Evolutionary conservation across 2,113 vertebrate species (phyloP).

Genomic region (Neolamprologus caudopunctatus): DNA sequence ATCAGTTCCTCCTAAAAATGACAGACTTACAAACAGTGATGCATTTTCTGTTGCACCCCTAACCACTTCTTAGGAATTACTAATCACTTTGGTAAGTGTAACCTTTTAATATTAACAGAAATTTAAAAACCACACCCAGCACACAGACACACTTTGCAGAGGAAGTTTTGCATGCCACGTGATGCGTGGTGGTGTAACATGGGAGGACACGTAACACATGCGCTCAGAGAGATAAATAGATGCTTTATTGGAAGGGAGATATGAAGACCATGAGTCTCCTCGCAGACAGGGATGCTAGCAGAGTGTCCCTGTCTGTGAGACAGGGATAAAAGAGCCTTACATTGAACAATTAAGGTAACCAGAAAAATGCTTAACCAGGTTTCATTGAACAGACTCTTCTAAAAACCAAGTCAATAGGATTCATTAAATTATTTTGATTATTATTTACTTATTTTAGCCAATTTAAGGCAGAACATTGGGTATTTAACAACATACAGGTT

Average conservation of each 20-base stretch:
- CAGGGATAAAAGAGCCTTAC: not conserved
- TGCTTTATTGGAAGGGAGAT: not conserved
- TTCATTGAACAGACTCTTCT: not conserved
- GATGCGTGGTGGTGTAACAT: not conserved
- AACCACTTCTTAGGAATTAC: not conserved
- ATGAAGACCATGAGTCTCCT: not conserved
- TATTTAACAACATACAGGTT: not conserved
- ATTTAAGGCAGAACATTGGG: not conserved
- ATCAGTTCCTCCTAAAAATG: not conserved
- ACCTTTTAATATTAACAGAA: not conserved
- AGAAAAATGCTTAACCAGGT: not conserved
- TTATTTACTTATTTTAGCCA: not conserved
- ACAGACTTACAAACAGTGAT: not conserved
- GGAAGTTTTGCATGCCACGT: not conserved
- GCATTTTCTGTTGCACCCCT: not conserved
- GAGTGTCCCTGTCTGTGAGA: not conserved
- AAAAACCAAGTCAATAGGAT: not conserved
- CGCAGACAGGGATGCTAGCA: not conserved
- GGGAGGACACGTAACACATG: not conserved
- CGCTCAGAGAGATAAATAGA: not conserved
- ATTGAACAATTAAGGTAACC: not conserved
- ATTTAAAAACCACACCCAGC: not conserved
- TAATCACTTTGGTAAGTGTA: not conserved
- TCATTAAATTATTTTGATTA: not conserved
- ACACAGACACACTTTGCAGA: not conserved